phyloP scores from a whole-genome alignment of 1,140 invertebrate species.

The Planococcus citri region DNA sequence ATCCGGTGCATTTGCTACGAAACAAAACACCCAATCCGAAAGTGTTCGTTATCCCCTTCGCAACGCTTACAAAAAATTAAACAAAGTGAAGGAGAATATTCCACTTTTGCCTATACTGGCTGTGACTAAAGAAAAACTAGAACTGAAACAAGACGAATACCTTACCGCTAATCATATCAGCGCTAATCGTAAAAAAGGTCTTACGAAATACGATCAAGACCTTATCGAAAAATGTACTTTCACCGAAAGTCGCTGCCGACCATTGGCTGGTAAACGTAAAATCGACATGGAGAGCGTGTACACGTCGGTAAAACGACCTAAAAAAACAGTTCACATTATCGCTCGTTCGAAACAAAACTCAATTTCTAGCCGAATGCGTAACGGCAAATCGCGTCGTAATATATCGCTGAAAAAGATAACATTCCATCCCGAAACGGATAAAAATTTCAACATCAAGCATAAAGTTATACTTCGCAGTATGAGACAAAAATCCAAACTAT shows the following conservation, averaged over 20 bases:
- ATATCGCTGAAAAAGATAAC: neutral
- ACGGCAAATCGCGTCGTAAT: neutral
- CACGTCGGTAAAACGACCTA: neutral
- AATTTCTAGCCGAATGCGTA: neutral
- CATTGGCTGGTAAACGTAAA: conserved; percentile 10
- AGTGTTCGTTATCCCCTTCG: conserved; percentile 15
- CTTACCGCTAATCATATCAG: neutral
- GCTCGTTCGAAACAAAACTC: neutral
- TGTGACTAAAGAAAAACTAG: neutral
- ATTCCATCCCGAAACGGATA: conserved; percentile 7
- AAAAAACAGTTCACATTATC: neutral
- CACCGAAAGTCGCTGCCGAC: neutral
- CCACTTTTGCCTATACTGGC: neutral
- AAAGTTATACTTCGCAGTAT: neutral
- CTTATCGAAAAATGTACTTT: conserved; percentile 4
- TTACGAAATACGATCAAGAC: conserved; percentile 15
- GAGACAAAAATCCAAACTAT: neutral
- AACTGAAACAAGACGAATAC: neutral
- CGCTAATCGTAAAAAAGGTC: conserved; percentile 1
- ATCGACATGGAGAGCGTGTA: neutral
- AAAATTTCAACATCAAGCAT: neutral
- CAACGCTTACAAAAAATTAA: conserved; percentile 15
- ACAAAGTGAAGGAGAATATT: neutral
- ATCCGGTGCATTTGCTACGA: conserved; percentile 5
- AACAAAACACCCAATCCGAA: conserved; percentile 7